phyloP scores from a whole-genome alignment of 2,113 vertebrate species.

The Burhinus oedicnemus region DNA sequence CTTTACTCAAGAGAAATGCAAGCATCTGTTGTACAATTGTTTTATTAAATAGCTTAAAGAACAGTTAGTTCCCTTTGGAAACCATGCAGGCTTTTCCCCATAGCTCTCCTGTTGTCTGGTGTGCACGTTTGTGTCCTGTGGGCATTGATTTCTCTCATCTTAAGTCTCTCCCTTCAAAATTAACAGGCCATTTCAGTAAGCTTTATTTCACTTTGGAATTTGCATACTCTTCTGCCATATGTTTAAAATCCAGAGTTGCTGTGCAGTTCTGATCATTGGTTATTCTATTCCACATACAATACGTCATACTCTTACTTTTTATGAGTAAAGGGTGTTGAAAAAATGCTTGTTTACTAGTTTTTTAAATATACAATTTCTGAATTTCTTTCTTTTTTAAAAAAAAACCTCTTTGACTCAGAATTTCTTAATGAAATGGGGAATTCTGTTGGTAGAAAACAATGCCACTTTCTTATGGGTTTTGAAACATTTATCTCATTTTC shows the following conservation, averaged over 20 bases:
- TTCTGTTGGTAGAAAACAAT: conserved; percentile 13
- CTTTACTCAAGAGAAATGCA: neutral
- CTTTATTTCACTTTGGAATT: neutral
- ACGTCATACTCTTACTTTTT: neutral
- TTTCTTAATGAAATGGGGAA: neutral
- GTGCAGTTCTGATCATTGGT: neutral
- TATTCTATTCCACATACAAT: neutral
- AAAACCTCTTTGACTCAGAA: neutral
- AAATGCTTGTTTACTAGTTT: neutral
- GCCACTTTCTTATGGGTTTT: neutral
- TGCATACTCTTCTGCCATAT: neutral
- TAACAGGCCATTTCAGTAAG: neutral
- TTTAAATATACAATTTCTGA: neutral
- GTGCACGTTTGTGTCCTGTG: neutral
- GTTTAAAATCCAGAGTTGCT: conserved; percentile 1
- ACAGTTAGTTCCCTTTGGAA: conserved; percentile 1
- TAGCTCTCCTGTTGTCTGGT: neutral
- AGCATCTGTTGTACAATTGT: neutral
- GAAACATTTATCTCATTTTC: conserved; percentile 3
- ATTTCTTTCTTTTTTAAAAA: neutral
- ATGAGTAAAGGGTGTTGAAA: neutral
- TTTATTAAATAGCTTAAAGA: conserved; percentile 39
- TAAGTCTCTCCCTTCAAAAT: conserved; percentile 13
- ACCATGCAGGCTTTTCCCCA: neutral
- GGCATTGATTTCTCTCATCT: neutral